A percentile compares a stretch with the other conserved stretches of the same genome.
Conservation (phyloP, 2,797 vertebrate species). For the Chromis chromis region DNA sequence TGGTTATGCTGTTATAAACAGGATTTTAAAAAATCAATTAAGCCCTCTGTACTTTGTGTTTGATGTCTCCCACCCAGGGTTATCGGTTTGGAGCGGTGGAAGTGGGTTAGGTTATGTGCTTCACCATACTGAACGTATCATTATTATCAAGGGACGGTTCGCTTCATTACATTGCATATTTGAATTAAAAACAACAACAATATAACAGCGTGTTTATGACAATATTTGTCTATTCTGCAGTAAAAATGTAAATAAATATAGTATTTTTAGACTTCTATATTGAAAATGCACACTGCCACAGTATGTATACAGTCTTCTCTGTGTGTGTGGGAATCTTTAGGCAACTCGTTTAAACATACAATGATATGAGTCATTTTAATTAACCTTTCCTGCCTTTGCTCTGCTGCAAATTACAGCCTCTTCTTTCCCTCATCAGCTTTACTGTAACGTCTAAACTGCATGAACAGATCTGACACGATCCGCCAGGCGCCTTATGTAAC, state of each 20-base stretch:
- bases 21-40: slow-evolving; percentile 74
- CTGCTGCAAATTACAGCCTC: slow-evolving; percentile 12
- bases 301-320: neutral
- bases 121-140: slow-evolving; percentile 48
- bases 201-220: neutral
- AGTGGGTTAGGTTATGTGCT: slow-evolving; percentile 70
- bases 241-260: neutral
- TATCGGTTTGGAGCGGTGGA: slow-evolving; percentile 64
- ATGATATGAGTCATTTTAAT: slow-evolving; percentile 43
- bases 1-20: slow-evolving; percentile 72
- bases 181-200: slow-evolving; percentile 2
- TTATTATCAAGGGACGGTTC: slow-evolving; percentile 31
- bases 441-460: slow-evolving; percentile 34
- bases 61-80: slow-evolving; percentile 73
- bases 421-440: slow-evolving; percentile 22
- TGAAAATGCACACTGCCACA: neutral
- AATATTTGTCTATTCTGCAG: neutral
- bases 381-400: slow-evolving; percentile 27
- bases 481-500: slow-evolving; percentile 61
- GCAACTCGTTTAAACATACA: slow-evolving; percentile 18
- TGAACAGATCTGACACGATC: slow-evolving; percentile 39
- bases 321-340: slow-evolving; percentile 20
- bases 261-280: neutral
- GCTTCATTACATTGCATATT: slow-evolving; percentile 22
- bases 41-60: slow-evolving; percentile 64